Evolutionary conservation across 2,797 vertebrate species (phyloP).

Genomic region (Alexandromys oeconomus): DNA sequence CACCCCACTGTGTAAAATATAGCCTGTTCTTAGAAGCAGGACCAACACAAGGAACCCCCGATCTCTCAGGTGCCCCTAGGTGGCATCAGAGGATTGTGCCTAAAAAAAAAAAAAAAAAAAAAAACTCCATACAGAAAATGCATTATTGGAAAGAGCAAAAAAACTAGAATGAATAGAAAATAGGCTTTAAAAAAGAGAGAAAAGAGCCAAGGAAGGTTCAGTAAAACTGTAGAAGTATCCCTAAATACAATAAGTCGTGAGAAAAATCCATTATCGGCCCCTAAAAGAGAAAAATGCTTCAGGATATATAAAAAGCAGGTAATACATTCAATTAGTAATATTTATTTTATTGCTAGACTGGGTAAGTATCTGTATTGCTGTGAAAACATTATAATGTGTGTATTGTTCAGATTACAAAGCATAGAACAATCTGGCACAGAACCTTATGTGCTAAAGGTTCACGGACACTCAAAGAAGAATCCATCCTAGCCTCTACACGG

Average conservation of each 20-base stretch:
- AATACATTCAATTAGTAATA: conserved; percentile 51
- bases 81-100: conserved; percentile 67
- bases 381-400: not conserved
- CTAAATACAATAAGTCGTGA: not conserved
- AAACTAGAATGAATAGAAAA: not conserved
- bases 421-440: not conserved
- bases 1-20: not conserved
- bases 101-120: not conserved
- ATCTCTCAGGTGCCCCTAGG: conserved; percentile 59
- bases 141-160: not conserved
- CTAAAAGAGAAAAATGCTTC: not conserved
- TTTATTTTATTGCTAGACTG: conserved; percentile 16
- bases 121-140: not conserved
- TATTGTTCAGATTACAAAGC: not conserved
- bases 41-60: not conserved
- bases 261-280: not conserved
- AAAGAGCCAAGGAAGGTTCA: conserved; percentile 15
- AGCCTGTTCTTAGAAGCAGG: not conserved
- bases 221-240: not conserved
- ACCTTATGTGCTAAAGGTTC: not conserved
- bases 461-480: not conserved
- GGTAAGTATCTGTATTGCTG: not conserved
- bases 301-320: conserved; percentile 37
- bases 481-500: accelerated
- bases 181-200: not conserved